These are phyloP conservation scores for Poeciliopsis gracilis DNA, from an alignment of 2,797 vertebrate genomes.

Conservation along the genomic window DNA sequence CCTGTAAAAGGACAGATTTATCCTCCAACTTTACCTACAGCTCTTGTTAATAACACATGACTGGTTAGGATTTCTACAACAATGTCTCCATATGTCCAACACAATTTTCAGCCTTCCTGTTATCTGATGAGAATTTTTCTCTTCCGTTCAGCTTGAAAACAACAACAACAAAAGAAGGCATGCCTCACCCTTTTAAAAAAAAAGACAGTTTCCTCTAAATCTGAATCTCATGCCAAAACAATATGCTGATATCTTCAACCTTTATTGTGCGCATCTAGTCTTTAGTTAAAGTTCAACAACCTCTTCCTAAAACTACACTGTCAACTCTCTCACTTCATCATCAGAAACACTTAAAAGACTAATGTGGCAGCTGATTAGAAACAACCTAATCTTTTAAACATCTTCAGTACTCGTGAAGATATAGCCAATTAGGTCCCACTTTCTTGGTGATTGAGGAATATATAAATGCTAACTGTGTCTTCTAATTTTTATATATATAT, in stretches of 20 bases:
- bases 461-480: not conserved
- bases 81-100: not conserved
- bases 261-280: conserved; percentile 12
- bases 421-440: conserved; percentile 14
- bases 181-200: not conserved
- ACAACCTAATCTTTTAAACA: conserved; percentile 12
- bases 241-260: not conserved
- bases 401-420: conserved; percentile 18
- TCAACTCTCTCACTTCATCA: conserved; percentile 15
- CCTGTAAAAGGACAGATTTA: not conserved
- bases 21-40: not conserved
- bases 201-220: not conserved
- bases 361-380: conserved; percentile 24
- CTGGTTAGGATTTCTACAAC: not conserved
- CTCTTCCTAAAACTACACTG: conserved; percentile 1
- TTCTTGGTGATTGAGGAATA: not conserved
- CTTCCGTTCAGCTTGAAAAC: not conserved
- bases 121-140: not conserved
- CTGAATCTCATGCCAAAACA: conserved; percentile 1
- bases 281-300: not conserved
- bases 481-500: not conserved
- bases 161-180: not conserved
- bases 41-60: not conserved
- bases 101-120: not conserved
- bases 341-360: conserved; percentile 20